Conservation (phyloP, 2,797 vertebrate genomes). For the Pogonophryne albipinna region DNA sequence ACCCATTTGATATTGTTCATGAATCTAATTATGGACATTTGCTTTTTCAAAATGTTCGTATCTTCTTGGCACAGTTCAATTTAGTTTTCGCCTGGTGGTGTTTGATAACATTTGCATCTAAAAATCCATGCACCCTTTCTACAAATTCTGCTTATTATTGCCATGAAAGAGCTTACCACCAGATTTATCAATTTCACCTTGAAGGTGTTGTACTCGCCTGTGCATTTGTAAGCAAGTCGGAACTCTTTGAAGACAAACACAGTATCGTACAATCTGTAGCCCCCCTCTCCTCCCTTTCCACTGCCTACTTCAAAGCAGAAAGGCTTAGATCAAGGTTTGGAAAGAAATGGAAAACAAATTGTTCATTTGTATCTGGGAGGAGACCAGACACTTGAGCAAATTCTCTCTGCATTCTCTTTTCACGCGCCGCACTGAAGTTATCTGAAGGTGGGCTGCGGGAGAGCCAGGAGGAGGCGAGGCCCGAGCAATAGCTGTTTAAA, state of each 20-base stretch:
- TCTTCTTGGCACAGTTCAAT: constrained; percentile 73
- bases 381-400: constrained; percentile 83
- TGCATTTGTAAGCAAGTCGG: constrained; percentile 81
- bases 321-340: constrained; percentile 81
- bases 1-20: constrained; percentile 69
- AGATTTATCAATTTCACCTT: constrained; percentile 87
- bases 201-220: constrained; percentile 81
- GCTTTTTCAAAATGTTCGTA: constrained; percentile 69
- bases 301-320: constrained; percentile 81
- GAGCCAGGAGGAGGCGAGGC: constrained; percentile 41
- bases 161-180: constrained; percentile 74
- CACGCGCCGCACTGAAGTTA: constrained; percentile 54
- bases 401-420: constrained; percentile 77
- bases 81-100: constrained; percentile 70
- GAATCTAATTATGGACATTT: constrained; percentile 71
- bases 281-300: constrained; percentile 66
- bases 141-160: constrained; percentile 76
- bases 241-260: constrained; percentile 85
- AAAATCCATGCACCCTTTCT: constrained; percentile 71
- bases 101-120: constrained; percentile 79
- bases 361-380: constrained; percentile 86
- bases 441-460: constrained; percentile 43
- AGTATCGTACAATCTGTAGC: constrained; percentile 74
- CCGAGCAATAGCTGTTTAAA: constrained; percentile 55
- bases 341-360: constrained; percentile 84